Base-by-base conservation (phyloP, 2,797 vertebrate species). In the Siniperca scherzeri region DNA sequence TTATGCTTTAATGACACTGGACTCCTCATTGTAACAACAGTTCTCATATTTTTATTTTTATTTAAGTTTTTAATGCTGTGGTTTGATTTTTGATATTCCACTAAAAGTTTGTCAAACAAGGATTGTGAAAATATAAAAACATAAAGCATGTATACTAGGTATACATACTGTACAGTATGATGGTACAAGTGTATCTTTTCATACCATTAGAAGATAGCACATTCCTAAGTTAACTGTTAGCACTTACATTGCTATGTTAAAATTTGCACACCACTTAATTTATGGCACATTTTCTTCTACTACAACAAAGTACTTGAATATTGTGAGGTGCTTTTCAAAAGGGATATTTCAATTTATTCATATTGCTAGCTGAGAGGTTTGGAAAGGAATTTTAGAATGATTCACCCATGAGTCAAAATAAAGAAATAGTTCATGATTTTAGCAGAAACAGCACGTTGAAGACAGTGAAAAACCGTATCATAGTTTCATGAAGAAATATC, bases 401-500 rank as follows among this genome's bases (percentile, higher is more conserved):
- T 68, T 59, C 5, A 27, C 3, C 5, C n/a, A 60, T 33, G 33
- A 59, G 22, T 22, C 72, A 68, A 71, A 56, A 2, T 19, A 33
- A 76, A 76, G 33, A 78, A 30, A 73, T 7, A 59, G 14, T 62
- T 67, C 0, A 17, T 10, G 11, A 16, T 55, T 82, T 56, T 2
- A 78, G 12, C 2, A 66, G 36, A 64, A 87, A 48, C 12, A 44
- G 22, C 36, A 53, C 2, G 1, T 52, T 9, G 4, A 75, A 80
- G n/a, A 77, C 38, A 25, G 33, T 44, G 5, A 70, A 66, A 36
- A 50, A 55, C 36, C 33, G 52, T 2, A 48, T 25, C 5, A 17
- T 25, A 30, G 19, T 38, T 22, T 17, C 30, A 77, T 46, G 36
- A 70, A 69, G 27, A 82, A 76, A 86, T 53, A 50, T 64, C 7